Evolutionary conservation across 2,797 vertebrate genomes (phyloP).

Genomic region (Ficedula albicollis): DNA sequence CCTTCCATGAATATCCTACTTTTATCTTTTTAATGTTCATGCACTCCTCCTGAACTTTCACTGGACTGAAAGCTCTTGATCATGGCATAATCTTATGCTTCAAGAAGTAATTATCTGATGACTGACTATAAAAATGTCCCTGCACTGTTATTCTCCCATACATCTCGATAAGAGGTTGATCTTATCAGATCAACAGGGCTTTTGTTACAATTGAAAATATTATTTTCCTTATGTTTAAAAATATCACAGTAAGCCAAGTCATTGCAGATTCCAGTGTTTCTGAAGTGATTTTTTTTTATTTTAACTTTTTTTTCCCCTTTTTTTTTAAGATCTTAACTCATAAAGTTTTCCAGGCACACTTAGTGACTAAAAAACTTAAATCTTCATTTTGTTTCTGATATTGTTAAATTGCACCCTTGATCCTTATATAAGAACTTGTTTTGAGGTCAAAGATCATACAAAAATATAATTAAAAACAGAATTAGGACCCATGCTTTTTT

Average conservation of each 20-base stretch:
- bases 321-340: not conserved
- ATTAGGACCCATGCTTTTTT: not conserved
- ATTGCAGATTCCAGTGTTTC: not conserved
- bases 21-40: not conserved
- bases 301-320: not conserved
- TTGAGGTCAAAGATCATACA: not conserved
- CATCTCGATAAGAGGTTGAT: not conserved
- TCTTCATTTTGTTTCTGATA: not conserved
- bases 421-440: not conserved
- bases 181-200: not conserved
- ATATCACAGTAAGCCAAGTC: not conserved
- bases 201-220: not conserved
- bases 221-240: not conserved
- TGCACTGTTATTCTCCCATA: not conserved
- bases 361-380: not conserved
- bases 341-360: not conserved
- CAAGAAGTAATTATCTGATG: not conserved
- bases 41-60: not conserved
- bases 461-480: not conserved
- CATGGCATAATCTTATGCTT: not conserved
- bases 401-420: not conserved
- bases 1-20: not conserved
- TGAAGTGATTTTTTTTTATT: not conserved
- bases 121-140: not conserved
- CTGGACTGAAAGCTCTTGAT: not conserved